Evolutionary conservation across 1,140 invertebrate genomes (phyloP).

Genomic region (Trypoxylus dichotomus): DNA sequence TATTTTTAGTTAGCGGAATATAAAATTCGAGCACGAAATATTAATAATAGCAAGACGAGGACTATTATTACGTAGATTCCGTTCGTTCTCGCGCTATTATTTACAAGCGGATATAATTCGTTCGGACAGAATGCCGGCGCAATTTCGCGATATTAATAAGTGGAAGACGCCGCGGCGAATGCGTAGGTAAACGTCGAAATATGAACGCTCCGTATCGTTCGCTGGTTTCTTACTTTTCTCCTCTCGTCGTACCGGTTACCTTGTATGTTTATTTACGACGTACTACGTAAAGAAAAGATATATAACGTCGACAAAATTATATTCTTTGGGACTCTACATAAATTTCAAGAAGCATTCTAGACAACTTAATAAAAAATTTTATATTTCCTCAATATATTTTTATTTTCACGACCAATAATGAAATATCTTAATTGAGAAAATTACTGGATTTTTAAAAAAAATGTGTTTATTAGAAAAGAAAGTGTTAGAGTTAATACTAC

Average conservation of each 20-base stretch:
- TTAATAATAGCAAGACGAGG: not conserved
- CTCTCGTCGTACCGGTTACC: not conserved
- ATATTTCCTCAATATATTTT: no score
- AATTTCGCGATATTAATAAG: not conserved
- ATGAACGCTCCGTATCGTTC: not conserved
- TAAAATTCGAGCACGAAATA: not conserved
- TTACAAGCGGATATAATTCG: not conserved
- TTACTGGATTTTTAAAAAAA: no score
- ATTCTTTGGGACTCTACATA: not conserved
- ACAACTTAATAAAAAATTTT: not conserved
- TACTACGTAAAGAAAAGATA: not conserved
- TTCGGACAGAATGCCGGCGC: not conserved
- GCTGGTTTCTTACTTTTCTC: not conserved
- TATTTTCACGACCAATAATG: no score
- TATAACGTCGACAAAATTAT: not conserved
- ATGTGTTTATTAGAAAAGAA: no score
- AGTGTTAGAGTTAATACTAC: no score
- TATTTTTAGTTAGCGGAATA: not conserved
- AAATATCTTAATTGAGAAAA: no score
- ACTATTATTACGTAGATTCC: constrained; percentile 3
- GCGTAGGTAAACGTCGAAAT: not conserved
- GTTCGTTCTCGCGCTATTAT: not conserved
- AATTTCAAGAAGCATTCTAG: not conserved
- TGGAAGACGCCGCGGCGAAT: not conserved
- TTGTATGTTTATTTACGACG: not conserved